Percentiles rank a stretch among this genome's conserved stretches.
Conservation (phyloP, 2,888 invertebrate genomes). For the Epinotia demarniana region DNA sequence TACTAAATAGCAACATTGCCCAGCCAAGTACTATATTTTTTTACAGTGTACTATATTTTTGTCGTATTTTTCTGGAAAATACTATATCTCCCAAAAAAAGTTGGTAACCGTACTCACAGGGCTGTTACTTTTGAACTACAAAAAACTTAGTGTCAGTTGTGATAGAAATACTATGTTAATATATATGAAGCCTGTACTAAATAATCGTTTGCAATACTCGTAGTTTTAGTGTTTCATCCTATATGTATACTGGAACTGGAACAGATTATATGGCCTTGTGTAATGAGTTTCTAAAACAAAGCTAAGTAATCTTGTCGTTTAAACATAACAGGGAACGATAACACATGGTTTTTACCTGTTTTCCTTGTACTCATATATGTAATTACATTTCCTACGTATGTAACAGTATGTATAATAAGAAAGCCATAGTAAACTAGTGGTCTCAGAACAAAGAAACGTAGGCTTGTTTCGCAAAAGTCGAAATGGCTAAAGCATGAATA, state of each 20-base stretch:
- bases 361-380: background rate
- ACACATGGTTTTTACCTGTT: background rate
- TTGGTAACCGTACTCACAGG: too few relatives aligned
- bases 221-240: too few relatives aligned
- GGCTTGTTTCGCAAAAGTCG: conserved; percentile 12
- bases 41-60: too few relatives aligned
- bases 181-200: too few relatives aligned
- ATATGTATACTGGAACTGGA: background rate
- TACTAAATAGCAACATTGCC: too few relatives aligned
- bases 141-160: too few relatives aligned
- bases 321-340: conserved; percentile 1
- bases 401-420: background rate
- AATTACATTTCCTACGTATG: background rate
- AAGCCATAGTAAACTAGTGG: background rate
- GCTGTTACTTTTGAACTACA: too few relatives aligned
- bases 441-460: conserved; percentile 35
- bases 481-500: conserved; percentile 32
- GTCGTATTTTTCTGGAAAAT: too few relatives aligned
- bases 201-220: too few relatives aligned
- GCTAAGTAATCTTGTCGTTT: conserved; percentile 7
- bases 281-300: conserved; percentile 1
- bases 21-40: too few relatives aligned
- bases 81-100: too few relatives aligned
- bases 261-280: background rate
- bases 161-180: too few relatives aligned